phyloP scores from a whole-genome alignment of 2,113 vertebrate species.

The Myotis brandtii region DNA sequence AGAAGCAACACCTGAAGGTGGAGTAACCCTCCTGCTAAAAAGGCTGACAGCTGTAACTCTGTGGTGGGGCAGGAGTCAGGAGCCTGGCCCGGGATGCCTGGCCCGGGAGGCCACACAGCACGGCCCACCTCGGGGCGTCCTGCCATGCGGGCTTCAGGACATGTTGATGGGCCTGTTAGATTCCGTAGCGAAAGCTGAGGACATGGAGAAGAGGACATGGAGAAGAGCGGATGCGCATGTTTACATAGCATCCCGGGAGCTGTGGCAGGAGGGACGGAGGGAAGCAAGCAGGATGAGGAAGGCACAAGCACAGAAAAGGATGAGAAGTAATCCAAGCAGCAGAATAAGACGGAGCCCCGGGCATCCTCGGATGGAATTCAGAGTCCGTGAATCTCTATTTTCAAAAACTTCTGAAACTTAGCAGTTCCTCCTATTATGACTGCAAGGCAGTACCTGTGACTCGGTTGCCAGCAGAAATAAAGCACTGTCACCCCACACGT shows the following conservation, averaged over 20 bases:
- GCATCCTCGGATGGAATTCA: not conserved
- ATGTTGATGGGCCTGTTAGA: not conserved
- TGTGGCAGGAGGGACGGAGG: not conserved
- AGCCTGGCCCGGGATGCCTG: not conserved
- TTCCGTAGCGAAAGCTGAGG: not conserved
- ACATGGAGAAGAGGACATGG: too few relatives aligned
- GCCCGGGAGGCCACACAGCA: too few relatives aligned
- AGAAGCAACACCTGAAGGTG: not conserved
- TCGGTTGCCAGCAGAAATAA: not conserved
- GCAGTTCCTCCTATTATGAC: not conserved
- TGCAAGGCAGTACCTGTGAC: not conserved
- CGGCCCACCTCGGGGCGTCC: too few relatives aligned
- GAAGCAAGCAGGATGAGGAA: not conserved
- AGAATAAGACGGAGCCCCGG: not conserved
- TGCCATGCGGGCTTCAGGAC: accelerated
- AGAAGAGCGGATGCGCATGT: not conserved
- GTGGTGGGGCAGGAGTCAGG: not conserved
- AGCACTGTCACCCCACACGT: not conserved
- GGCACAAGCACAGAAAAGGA: not conserved
- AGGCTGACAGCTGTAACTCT: not conserved
- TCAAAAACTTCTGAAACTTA: not conserved
- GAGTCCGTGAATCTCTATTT: not conserved
- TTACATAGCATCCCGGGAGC: not conserved
- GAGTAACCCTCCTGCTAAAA: not conserved
- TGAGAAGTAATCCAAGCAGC: not conserved